Conservation (phyloP, 2,797 vertebrate species). For the Acanthopagrus latus region DNA sequence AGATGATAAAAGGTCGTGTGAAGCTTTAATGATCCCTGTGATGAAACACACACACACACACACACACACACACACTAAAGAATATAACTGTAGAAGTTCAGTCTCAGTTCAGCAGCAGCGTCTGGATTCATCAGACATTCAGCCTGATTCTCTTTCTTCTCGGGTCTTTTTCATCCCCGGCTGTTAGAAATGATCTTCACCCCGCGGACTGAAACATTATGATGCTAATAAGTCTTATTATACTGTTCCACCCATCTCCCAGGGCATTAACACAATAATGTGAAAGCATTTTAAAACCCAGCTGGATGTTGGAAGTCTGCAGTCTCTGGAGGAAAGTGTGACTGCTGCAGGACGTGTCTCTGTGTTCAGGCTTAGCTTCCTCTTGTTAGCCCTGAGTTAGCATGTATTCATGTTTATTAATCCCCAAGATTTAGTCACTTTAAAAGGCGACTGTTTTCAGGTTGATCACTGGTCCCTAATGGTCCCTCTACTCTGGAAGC, state of each 20-base stretch:
- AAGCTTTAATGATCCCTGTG: conserved; percentile 10
- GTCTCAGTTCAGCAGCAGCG: neutral
- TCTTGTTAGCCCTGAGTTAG: no score
- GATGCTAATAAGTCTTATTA: neutral
- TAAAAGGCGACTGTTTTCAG: no score
- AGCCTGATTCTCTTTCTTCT: no score
- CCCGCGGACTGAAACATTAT: neutral
- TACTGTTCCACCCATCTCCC: neutral
- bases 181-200: neutral
- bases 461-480: no score
- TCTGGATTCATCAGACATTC: neutral
- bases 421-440: no score
- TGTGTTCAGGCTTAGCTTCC: no score
- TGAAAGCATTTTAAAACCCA: neutral
- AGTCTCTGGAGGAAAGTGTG: neutral
- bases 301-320: neutral
- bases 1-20: neutral
- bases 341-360: neutral
- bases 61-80: no score
- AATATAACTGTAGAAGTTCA: no score
- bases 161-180: neutral
- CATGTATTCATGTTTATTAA: no score
- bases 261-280: neutral
- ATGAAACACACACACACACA: neutral
- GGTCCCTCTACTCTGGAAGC: no score